Conservation (phyloP, 2,113 vertebrate genomes). For the Corythornis vintsioides region DNA sequence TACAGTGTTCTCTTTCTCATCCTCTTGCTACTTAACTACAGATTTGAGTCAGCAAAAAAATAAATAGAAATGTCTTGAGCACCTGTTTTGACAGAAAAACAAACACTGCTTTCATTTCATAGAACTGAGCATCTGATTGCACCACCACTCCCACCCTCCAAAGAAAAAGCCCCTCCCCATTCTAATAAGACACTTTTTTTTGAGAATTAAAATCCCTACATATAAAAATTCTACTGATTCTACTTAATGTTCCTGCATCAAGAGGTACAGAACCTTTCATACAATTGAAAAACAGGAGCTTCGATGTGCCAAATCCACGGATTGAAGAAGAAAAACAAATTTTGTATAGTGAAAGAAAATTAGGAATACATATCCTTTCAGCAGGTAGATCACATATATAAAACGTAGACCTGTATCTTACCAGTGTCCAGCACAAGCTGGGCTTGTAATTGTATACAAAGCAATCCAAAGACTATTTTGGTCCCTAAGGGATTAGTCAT, state of each 20-base stretch:
- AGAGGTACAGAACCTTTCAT: background rate
- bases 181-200: background rate
- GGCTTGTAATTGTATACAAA: background rate
- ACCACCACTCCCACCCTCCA: rapidly evolving
- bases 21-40: background rate
- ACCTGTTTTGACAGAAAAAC: background rate
- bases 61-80: background rate
- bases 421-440: background rate
- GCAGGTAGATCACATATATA: background rate
- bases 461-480: background rate
- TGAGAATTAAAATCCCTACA: background rate
- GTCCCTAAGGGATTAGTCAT: background rate
- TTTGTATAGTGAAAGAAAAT: background rate
- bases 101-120: background rate
- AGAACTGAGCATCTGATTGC: background rate
- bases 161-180: background rate
- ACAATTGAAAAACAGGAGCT: background rate
- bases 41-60: background rate
- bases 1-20: background rate
- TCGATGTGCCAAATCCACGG: background rate
- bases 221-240: background rate
- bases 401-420: background rate
- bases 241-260: background rate
- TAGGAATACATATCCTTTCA: background rate
- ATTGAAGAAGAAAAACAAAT: rapidly evolving